Evolutionary conservation across 2,113 vertebrate genomes (phyloP).

Genomic region (Notothenia rossii): DNA sequence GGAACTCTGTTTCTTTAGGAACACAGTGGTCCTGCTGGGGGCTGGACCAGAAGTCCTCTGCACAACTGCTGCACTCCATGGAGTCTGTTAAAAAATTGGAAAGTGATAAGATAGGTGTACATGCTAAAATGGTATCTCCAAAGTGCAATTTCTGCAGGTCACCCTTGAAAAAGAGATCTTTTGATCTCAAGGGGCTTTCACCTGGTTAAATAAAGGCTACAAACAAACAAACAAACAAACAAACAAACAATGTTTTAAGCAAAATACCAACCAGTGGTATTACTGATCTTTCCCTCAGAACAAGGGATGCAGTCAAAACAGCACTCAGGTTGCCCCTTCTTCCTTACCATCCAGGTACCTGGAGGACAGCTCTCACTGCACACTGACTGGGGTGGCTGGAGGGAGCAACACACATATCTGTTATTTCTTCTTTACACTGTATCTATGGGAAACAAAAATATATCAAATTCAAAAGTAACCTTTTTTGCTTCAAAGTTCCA

Average conservation of each 20-base stretch:
- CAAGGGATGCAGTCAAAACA: conserved; percentile 86
- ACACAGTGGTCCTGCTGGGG: conserved; percentile 16
- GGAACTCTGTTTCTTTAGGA: conserved; percentile 9
- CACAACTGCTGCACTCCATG: conserved; percentile 67
- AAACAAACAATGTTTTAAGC: background rate
- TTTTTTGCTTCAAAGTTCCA: conserved; percentile 68
- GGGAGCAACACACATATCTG: background rate
- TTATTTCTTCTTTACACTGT: background rate
- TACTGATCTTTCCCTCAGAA: conserved; percentile 83
- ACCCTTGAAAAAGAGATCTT: too few species aligned
- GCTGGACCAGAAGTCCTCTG: conserved; percentile 76
- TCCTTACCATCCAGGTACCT: conserved; percentile 78
- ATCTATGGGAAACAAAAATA: background rate
- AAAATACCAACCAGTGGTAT: conserved; percentile 68
- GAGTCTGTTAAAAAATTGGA: conserved; percentile 54
- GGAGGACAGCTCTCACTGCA: conserved; percentile 83
- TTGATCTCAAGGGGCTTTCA: too few species aligned
- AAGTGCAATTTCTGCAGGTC: background rate
- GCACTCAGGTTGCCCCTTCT: conserved; percentile 81
- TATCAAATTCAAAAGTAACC: conserved; percentile 35
- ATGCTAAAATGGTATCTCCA: background rate
- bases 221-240: too few species aligned
- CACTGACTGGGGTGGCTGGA: conserved; percentile 78
- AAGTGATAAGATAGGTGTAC: background rate
- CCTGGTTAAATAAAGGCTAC: too few species aligned